These are phyloP conservation scores for Phlogophora meticulosa DNA, from an alignment of 2,888 invertebrate genomes.

Conservation along the genomic window DNA sequence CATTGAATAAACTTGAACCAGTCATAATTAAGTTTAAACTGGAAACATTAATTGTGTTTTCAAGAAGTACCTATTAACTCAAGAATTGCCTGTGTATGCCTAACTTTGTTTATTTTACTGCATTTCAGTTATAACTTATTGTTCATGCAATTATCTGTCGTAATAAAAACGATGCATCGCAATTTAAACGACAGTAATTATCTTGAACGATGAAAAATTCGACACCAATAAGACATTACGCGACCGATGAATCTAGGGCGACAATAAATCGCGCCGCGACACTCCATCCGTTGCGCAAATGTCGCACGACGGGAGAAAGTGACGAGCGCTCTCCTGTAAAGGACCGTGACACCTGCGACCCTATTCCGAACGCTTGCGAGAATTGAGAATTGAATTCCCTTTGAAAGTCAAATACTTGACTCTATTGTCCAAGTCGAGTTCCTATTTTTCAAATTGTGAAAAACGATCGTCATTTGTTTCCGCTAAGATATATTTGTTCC, in stretches of 20 bases:
- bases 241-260: slow-evolving; percentile 61
- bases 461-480: slow-evolving; percentile 50
- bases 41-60: slow-evolving; percentile 5
- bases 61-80: not conserved
- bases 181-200: slow-evolving; percentile 57
- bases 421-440: slow-evolving; percentile 42
- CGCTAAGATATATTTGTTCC: slow-evolving; percentile 37
- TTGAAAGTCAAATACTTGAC: slow-evolving; percentile 36
- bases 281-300: slow-evolving; percentile 69
- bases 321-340: slow-evolving; percentile 64
- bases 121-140: slow-evolving; percentile 26
- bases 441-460: slow-evolving; percentile 42
- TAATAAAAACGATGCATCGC: slow-evolving; percentile 47
- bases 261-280: slow-evolving; percentile 62
- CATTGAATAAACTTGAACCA: slow-evolving; percentile 11
- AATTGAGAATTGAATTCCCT: slow-evolving; percentile 63
- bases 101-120: slow-evolving; percentile 42
- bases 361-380: slow-evolving; percentile 43
- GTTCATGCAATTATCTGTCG: slow-evolving; percentile 26
- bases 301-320: slow-evolving; percentile 69
- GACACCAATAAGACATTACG: slow-evolving; percentile 64
- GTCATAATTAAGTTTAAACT: slow-evolving; percentile 15
- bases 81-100: slow-evolving; percentile 1
- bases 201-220: slow-evolving; percentile 54
- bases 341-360: slow-evolving; percentile 67